phyloP scores from a whole-genome alignment of 2,797 vertebrate genomes.

The Sarcophilus harrisii region DNA sequence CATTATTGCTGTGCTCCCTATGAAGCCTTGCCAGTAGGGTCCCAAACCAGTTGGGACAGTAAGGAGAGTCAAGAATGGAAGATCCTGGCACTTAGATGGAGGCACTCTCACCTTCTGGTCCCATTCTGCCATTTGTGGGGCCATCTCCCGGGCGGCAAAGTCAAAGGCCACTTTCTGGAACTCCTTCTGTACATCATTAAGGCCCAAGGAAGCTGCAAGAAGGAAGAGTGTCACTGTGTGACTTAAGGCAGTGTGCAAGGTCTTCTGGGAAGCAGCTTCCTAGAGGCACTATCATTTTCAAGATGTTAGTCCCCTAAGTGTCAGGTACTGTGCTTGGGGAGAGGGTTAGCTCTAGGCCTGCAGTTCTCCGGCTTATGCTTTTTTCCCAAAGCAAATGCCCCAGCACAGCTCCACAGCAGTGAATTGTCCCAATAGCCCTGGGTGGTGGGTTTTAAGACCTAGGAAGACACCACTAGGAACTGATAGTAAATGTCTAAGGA shows the following conservation, averaged over 20 bases:
- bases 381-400: background rate
- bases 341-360: background rate
- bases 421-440: background rate
- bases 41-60: background rate
- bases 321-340: background rate
- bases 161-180: constrained; percentile 98
- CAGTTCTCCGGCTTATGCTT: background rate
- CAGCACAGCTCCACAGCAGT: background rate
- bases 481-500: background rate
- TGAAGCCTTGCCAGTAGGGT: background rate
- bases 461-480: background rate
- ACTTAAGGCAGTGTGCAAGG: background rate
- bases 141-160: constrained; percentile 96
- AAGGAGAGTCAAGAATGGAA: background rate
- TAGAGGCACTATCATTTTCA: background rate
- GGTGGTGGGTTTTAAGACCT: background rate
- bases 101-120: constrained; percentile 91
- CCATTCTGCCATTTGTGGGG: constrained; percentile 96
- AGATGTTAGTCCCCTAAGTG: background rate
- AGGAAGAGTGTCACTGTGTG: constrained; percentile 4
- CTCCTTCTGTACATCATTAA: constrained; percentile 95
- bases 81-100: background rate
- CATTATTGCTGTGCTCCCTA: background rate
- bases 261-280: background rate
- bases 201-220: constrained; percentile 90